A percentile compares a stretch with the other conserved stretches of the same genome.
These are phyloP conservation scores for Spodoptera exigua DNA, from an alignment of 2,888 invertebrate genomes.

Conservation along the genomic window DNA sequence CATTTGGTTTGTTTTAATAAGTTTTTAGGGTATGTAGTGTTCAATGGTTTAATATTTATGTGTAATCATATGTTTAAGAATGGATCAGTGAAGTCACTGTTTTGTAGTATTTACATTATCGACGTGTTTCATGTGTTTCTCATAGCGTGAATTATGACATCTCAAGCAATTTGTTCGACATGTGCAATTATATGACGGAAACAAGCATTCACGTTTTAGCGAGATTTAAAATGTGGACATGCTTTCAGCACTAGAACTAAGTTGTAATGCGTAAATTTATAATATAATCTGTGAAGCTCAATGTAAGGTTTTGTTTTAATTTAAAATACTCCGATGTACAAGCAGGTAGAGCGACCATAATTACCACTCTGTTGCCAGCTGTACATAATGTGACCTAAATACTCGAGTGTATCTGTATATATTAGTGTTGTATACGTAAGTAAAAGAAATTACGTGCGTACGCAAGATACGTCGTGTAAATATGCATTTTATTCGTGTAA, in stretches of 20 bases:
- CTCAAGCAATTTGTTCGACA: not conserved
- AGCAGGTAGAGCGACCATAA: conserved; percentile 25
- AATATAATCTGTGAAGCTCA: conserved; percentile 31
- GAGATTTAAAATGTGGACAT: not conserved
- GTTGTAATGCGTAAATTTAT: conserved; percentile 15
- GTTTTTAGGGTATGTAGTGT: conserved; percentile 14
- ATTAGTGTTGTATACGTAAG: conserved; percentile 49
- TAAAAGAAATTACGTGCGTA: conserved; percentile 44
- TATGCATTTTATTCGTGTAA: conserved; percentile 63
- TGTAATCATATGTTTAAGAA: conserved; percentile 38
- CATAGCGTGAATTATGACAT: conserved; percentile 1
- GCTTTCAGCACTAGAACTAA: conserved; percentile 12
- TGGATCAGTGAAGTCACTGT: conserved; percentile 2
- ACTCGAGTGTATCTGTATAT: conserved; percentile 57
- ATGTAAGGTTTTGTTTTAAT: conserved; percentile 16
- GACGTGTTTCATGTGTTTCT: conserved; percentile 25
- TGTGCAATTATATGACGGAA: conserved; percentile 3
- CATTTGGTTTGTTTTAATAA: conserved; percentile 42
- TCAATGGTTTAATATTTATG: conserved; percentile 35
- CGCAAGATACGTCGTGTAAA: conserved; percentile 48
- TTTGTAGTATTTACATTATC: conserved; percentile 25
- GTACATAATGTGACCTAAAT: conserved; percentile 45
- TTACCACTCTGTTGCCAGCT: conserved; percentile 43
- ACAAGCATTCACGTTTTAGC: not conserved
- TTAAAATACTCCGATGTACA: conserved; percentile 25